Conservation (phyloP, 2,113 vertebrate species). For the Chinchilla lanigera region DNA sequence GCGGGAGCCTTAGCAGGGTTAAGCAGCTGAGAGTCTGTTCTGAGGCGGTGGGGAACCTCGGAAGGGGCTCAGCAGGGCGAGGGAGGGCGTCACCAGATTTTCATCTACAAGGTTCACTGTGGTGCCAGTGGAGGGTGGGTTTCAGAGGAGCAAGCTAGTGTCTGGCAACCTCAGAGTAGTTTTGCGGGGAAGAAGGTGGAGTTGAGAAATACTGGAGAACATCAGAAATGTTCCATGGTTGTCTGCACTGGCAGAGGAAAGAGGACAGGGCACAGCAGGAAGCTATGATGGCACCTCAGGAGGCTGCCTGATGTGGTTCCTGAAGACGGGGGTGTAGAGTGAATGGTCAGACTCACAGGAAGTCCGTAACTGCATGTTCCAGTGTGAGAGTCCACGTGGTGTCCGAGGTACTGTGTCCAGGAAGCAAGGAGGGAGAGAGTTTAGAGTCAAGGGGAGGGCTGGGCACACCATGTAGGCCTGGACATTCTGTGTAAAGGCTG, state of each 20-base stretch:
- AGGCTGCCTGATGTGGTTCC: not conserved
- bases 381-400: not conserved
- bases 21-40: not conserved
- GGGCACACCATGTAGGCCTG: not conserved
- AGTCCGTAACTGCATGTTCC: not conserved
- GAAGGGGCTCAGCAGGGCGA: not conserved
- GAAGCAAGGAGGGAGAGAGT: not conserved
- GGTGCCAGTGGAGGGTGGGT: not conserved
- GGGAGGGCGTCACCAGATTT: not conserved
- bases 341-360: not conserved
- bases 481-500: not conserved
- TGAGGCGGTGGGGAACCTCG: not conserved
- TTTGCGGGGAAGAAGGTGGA: too few species aligned
- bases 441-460: not conserved
- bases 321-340: not conserved
- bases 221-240: not conserved
- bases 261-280: not conserved
- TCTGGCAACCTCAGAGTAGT: not conserved
- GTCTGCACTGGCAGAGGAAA: not conserved
- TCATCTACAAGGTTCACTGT: not conserved
- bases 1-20: not conserved
- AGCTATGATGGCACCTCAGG: not conserved
- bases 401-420: not conserved
- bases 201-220: not conserved
- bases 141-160: not conserved